Conservation (phyloP, 2,888 invertebrate genomes). For the Homarus gammarus region DNA sequence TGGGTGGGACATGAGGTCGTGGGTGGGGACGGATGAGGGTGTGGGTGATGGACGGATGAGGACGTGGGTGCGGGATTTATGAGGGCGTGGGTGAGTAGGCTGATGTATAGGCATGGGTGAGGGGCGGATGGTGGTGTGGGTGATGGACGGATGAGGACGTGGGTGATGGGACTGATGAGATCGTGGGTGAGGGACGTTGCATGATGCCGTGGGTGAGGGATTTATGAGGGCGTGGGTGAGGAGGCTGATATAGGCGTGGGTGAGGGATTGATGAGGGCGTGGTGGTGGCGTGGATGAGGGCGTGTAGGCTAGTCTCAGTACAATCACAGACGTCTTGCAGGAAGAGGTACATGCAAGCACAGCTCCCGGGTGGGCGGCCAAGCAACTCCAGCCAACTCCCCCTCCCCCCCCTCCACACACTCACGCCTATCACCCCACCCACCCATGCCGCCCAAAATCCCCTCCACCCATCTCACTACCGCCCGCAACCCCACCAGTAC, state of each 20-base stretch:
- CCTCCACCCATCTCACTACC: background rate
- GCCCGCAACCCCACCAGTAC: background rate
- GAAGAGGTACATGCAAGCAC: background rate
- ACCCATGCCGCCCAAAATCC: background rate
- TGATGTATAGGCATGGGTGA: no score
- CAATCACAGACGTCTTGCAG: background rate
- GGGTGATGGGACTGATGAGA: background rate
- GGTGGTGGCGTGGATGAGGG: background rate
- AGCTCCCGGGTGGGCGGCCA: background rate
- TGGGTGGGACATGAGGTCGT: no score
- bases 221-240: background rate
- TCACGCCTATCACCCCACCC: background rate
- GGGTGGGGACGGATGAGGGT: no score
- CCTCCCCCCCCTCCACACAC: background rate
- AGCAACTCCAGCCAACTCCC: background rate
- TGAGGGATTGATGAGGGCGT: background rate
- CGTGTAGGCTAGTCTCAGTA: background rate
- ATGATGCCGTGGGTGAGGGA: background rate
- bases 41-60: background rate
- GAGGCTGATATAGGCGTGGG: background rate
- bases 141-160: no score
- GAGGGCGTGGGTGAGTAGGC: no score
- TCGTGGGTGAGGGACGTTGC: background rate
- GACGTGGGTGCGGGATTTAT: background rate
- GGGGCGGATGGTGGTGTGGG: no score